phyloP scores from a whole-genome alignment of 2,888 invertebrate species.

The Meganola albula region DNA sequence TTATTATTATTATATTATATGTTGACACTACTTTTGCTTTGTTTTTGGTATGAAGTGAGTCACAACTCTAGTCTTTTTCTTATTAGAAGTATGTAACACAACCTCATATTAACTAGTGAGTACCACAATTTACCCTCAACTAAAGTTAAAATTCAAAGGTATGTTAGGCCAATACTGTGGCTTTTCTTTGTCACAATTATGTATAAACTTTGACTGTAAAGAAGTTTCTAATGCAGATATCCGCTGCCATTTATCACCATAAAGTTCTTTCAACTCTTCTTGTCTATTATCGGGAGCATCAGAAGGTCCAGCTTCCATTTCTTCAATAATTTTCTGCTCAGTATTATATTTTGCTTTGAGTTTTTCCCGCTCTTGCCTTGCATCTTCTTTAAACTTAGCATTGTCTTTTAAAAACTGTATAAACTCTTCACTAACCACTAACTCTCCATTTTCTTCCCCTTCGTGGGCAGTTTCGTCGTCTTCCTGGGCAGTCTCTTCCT shows the following conservation, averaged over 20 bases:
- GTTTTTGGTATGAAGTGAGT: no score
- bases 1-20: no score
- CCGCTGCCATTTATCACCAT: conserved; percentile 81
- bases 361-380: conserved; percentile 43
- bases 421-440: conserved; percentile 81
- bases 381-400: conserved; percentile 70
- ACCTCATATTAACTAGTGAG: no score
- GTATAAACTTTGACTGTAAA: conserved; percentile 80
- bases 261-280: conserved; percentile 72
- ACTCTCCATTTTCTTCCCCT: conserved; percentile 28
- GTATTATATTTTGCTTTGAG: conserved; percentile 32
- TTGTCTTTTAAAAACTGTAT: conserved; percentile 79
- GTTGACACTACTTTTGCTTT: no score
- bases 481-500: conserved; percentile 27
- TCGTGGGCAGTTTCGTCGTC: conserved; percentile 34
- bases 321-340: conserved; percentile 22
- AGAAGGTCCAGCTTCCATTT: conserved; percentile 32
- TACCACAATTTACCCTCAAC: conserved; percentile 18
- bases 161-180: conserved; percentile 85
- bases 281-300: conserved; percentile 38
- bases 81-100: no score
- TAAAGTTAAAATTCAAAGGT: conserved; percentile 74
- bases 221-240: conserved; percentile 86
- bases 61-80: no score
- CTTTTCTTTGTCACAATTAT: conserved; percentile 77